Base-by-base conservation (phyloP, 2,888 invertebrate species). In the Lepidocyrtoides sp. region DNA sequence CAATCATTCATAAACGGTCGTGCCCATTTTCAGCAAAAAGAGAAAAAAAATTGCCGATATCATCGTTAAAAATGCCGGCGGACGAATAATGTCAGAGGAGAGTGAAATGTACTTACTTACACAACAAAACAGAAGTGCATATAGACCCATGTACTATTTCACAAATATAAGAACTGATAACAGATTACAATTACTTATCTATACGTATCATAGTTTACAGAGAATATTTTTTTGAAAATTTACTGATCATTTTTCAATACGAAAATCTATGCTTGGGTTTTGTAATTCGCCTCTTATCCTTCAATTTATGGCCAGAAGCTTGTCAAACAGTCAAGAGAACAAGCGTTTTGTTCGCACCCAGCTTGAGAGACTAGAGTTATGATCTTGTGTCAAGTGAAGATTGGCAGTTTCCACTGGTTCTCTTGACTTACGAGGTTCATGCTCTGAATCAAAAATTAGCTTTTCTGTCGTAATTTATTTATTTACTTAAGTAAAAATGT, bases 271-370 rank as follows among this genome's bases (percentile, higher is more conserved):
- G 26, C n/a, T 60, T 63, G 12, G 57, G 23, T 48, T 57, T 51
- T 41, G 36, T 44, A 66, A 66, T 32, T 4, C 26, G 26, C 63
- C 23, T 72, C 57, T 85, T 85, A 85, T 72, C 60, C 86, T 77
- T 86, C 86, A 77, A 86, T 86, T 86, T 86, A 86, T 48, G 44
- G 41, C 86, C 86, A 88, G 84, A 63, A 89, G 84, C 79, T 77
- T 84, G 89, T 79, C 89, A 88, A 54, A 48, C 26, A 72, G 83
- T 83, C 89, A 83, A 75, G 54, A 54, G 26, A 66, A 75, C 63
- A 44, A 57, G 89, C 32, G 82, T 89, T 83, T 82, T 89, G 60
- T 89, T 84, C 77, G 89, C 89, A 84, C 84, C 84, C 89, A 84
- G 77, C 89, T 83, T 89, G 66, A 66, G 51, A 48, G 51, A 48